Evolutionary conservation across 2,113 vertebrate species (phyloP), one percentile per base, ranked within the genome.

Genomic region (Astatotilapia flaviijosephi): DNA sequence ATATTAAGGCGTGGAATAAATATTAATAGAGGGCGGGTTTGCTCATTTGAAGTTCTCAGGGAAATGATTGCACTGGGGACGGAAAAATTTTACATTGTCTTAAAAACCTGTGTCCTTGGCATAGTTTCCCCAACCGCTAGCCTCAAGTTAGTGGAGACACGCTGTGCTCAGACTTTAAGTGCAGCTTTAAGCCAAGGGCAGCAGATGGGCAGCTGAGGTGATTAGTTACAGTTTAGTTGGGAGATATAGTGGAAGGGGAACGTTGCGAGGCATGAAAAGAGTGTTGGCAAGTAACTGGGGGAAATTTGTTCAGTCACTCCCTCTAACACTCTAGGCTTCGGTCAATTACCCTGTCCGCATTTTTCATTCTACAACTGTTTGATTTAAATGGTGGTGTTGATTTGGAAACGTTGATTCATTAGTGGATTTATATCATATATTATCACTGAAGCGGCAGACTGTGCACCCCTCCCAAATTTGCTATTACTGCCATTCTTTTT

Each of bases 381-480:
- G 17, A 84, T 90, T 93, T 90, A 55, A 82, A 83, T 9, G 45
- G 42, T 31, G 60, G 80, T 83, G 88, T 82, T 83, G 90, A 94
- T 86, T 95, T 93, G 93, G 93, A 94, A 94, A 94, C 21, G 35
- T 83, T 94, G 92, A 93, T 94, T 90, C 89, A 93, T 95, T 92
- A 93, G 79, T 17, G 21, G 26, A 42, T 85, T 91, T 86, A 91
- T 84, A 56, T 40, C 58, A 58, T 70, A 80, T 79, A 85, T 95
- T 91, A 91, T 88, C 88, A 84, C 81, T 87, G 49, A 70, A 56
- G 35, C 23, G 75, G 45, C 53, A 80, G 62, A 47, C 33, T 13
- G 3, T 53, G 82, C 45, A 87, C 88, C 49, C 87, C 40, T 9
- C 49, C 77, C 68, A 75, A 56, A 60, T 56, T 58, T 58, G 28